Evolutionary conservation across 2,888 invertebrate species (phyloP).

Genomic region (Hypsopygia costalis): DNA sequence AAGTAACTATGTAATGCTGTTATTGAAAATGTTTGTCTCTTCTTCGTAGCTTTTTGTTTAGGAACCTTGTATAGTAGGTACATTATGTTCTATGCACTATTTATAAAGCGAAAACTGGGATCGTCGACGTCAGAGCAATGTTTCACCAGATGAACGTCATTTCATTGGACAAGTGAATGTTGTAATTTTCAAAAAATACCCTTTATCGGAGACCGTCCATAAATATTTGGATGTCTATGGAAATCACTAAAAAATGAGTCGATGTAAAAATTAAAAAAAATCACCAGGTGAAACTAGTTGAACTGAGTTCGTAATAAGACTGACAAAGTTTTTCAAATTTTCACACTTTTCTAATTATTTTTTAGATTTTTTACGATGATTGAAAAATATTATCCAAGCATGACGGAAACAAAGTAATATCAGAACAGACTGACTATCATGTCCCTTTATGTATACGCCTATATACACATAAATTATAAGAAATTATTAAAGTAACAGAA

Average conservation of each 20-base stretch:
- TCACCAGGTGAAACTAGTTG: slow-evolving; percentile 35
- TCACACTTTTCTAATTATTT: slow-evolving; percentile 66
- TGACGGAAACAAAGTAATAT: slow-evolving; percentile 39
- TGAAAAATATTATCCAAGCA: slow-evolving; percentile 21
- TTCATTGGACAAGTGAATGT: not conserved
- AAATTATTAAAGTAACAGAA: slow-evolving; percentile 17
- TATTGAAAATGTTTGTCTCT: not conserved
- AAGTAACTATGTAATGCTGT: too few relatives aligned
- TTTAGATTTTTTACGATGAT: slow-evolving; percentile 42
- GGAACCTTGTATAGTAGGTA: too few relatives aligned
- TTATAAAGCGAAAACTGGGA: not conserved
- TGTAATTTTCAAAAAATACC: slow-evolving; percentile 7
- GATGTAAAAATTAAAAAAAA: slow-evolving; percentile 11
- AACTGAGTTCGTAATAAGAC: slow-evolving; percentile 64
- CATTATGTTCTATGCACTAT: not conserved
- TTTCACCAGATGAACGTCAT: not conserved
- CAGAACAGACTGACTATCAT: slow-evolving; percentile 48
- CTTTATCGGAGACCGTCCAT: slow-evolving; percentile 18
- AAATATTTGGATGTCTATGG: slow-evolving; percentile 5
- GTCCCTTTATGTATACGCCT: slow-evolving; percentile 52
- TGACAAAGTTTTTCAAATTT: slow-evolving; percentile 63
- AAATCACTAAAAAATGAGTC: not conserved
- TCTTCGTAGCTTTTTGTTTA: not conserved
- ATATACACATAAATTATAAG: slow-evolving; percentile 32
- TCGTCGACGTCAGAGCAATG: not conserved